phyloP scores from a whole-genome alignment of 2,888 invertebrate species.

The Stenotaenia linearis region DNA sequence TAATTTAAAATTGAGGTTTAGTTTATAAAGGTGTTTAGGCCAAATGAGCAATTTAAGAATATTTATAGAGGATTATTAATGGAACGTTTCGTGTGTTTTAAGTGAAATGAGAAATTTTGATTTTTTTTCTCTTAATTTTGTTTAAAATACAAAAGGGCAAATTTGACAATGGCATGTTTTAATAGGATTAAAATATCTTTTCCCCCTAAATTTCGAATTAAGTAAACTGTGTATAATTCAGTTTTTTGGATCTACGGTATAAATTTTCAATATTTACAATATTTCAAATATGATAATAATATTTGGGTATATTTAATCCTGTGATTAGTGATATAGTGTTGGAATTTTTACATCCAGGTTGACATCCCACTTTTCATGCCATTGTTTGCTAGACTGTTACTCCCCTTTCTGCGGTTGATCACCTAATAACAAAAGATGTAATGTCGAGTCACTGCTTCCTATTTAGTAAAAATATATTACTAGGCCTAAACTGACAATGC shows the following conservation, averaged over 20 bases:
- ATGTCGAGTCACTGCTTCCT: slow-evolving; percentile 7
- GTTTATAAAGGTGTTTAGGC: not conserved
- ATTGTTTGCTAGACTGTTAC: slow-evolving; percentile 9
- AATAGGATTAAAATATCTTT: not conserved
- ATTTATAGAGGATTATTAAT: slow-evolving; percentile 1
- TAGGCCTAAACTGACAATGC: slow-evolving; percentile 26
- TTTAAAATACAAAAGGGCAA: not conserved
- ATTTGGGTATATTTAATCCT: slow-evolving; percentile 5
- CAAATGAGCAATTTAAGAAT: not conserved
- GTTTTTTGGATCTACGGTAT: not conserved
- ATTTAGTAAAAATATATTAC: not conserved
- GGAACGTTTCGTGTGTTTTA: not conserved
- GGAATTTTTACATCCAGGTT: slow-evolving; percentile 29
- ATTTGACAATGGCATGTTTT: slow-evolving; percentile 19
- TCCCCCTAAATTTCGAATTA: not conserved
- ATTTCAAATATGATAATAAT: not conserved
- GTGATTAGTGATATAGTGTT: slow-evolving; percentile 1
- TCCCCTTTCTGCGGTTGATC: not conserved
- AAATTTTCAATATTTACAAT: not conserved
- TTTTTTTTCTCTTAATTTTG: not conserved
- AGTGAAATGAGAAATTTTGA: not conserved
- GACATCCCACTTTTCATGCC: slow-evolving; percentile 30
- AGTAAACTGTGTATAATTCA: not conserved
- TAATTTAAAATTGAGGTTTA: not conserved
- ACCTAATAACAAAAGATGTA: not conserved